Evolutionary conservation across 2,888 invertebrate genomes (phyloP).

Genomic region (Mechanitis messenoides): DNA sequence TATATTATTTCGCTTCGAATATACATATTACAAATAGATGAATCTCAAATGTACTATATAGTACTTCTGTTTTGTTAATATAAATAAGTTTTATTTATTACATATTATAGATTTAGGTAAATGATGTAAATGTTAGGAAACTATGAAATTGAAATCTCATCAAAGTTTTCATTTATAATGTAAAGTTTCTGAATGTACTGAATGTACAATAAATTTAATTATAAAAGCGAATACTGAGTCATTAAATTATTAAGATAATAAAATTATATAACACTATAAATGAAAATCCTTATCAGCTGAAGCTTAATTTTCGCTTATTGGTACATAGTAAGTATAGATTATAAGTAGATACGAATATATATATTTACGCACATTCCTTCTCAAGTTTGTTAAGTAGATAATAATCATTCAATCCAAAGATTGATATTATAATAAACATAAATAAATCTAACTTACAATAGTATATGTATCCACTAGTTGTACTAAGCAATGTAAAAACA

Average conservation of each 20-base stretch:
- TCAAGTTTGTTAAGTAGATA: constrained; percentile 42
- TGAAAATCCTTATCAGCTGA: constrained; percentile 7
- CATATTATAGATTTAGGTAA: constrained; percentile 43
- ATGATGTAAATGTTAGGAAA: constrained; percentile 40
- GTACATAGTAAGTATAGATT: constrained; percentile 21
- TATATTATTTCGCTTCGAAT: constrained; percentile 38
- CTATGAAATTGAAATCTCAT: constrained; percentile 46
- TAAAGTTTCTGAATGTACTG: constrained; percentile 16
- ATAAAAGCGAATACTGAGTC: constrained; percentile 42
- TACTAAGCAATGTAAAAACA: constrained; percentile 18
- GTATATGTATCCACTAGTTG: constrained; percentile 29
- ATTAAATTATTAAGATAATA: constrained; percentile 44
- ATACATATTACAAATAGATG: constrained; percentile 49
- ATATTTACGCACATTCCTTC: constrained; percentile 60
- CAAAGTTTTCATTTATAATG: constrained; percentile 47
- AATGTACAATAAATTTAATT: constrained; percentile 8
- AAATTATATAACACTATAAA: constrained; percentile 52
- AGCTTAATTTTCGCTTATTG: constrained; percentile 16
- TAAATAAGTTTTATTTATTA: constrained; percentile 56
- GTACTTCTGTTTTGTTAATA: constrained; percentile 52
- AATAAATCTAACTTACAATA: constrained; percentile 30
- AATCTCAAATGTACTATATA: constrained; percentile 57
- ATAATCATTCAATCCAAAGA: constrained; percentile 65
- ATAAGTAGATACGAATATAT: constrained; percentile 27
- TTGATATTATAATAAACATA: constrained; percentile 40